Base-by-base conservation (phyloP, 2,888 invertebrate species). In the Cephus sareptanus region DNA sequence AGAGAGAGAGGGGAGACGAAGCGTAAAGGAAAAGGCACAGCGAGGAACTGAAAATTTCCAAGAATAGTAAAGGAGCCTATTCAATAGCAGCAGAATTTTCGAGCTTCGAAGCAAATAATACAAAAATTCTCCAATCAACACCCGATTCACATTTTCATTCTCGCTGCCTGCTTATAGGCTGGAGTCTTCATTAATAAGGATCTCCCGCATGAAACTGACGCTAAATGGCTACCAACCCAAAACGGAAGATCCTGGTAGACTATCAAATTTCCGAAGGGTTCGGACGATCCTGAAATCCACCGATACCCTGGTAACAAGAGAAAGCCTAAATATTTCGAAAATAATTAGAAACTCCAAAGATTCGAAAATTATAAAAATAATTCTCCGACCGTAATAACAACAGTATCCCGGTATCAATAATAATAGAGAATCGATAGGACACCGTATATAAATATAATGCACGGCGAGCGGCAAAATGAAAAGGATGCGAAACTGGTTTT, bases 401-500 rank as follows among this genome's bases (percentile, higher is more conserved):
- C 23, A 9, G 23, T 9, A 6, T 35, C 12, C 35, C 15, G 23
- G 1, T 56, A 56, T 23, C 23, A 0, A 2, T 23, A 56, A 56
- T 23, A 56, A 15, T 2, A 23, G 1, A 56, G 9, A 15, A 56
- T 56, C 56, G 56, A 56, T 23, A 56, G 23, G 23, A 56, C 23
- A 56, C 56, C 23, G 23, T 23, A 56, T 56, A 56, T 9, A 40
- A 56, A 84, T 83, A 83, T 86, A 83, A 85, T 85, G 86, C 84
- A 85, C 85, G 82, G 83, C 82, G 85, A 84, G 83, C 83, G 84
- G 83, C 79, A 80, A 84, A 88, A 88, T 85, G 78, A 80, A 80
- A 70, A 79, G 81, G 79, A 82, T 84, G 86, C 87, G 85, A 90
- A 90, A 90, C 90, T 88, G 90, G 90, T 90, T 90, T 89, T 83